phyloP scores from a whole-genome alignment of 2,797 vertebrate genomes.

The Sebastes trivittatus region DNA sequence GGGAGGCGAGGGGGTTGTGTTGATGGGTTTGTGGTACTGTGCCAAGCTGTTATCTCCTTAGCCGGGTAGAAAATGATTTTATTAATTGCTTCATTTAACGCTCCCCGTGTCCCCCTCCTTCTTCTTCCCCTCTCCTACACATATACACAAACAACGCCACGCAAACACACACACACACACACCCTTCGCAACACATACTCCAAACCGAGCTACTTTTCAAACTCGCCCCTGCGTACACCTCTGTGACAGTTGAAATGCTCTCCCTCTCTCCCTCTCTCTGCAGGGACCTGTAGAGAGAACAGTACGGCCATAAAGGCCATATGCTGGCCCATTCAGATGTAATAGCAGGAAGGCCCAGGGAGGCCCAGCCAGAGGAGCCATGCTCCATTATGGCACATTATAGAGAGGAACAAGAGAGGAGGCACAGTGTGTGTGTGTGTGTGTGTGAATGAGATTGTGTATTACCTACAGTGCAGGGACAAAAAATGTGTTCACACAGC shows the following conservation, averaged over 20 bases:
- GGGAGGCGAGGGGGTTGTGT: constrained; percentile 63
- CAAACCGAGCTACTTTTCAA: constrained; percentile 52
- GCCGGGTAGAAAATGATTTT: constrained; percentile 88
- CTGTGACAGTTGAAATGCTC: constrained; percentile 64
- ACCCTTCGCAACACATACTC: constrained; percentile 1
- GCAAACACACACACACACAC: constrained; percentile 16
- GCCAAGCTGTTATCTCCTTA: constrained; percentile 88
- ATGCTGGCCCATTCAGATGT: constrained; percentile 79
- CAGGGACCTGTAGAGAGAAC: constrained; percentile 72
- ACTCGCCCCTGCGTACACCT: constrained; percentile 54
- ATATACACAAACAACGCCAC: constrained; percentile 67
- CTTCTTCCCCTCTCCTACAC: constrained; percentile 34
- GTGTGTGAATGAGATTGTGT: constrained; percentile 27
- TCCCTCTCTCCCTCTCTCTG: constrained; percentile 43
- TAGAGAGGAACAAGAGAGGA: constrained; percentile 56
- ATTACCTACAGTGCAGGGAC: neutral
- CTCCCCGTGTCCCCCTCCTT: constrained; percentile 55
- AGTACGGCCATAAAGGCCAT: constrained; percentile 77
- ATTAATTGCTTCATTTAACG: constrained; percentile 90
- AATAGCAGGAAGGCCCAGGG: constrained; percentile 71
- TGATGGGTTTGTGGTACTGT: constrained; percentile 80
- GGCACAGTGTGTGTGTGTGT: constrained; percentile 25
- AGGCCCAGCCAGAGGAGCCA: constrained; percentile 63
- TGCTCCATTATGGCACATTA: constrained; percentile 70
- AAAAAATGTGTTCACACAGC: constrained; percentile 21